Evolutionary conservation across 1,140 invertebrate species (phyloP), one percentile per base, ranked within the genome.

Genomic region (Oryzaephilus surinamensis): DNA sequence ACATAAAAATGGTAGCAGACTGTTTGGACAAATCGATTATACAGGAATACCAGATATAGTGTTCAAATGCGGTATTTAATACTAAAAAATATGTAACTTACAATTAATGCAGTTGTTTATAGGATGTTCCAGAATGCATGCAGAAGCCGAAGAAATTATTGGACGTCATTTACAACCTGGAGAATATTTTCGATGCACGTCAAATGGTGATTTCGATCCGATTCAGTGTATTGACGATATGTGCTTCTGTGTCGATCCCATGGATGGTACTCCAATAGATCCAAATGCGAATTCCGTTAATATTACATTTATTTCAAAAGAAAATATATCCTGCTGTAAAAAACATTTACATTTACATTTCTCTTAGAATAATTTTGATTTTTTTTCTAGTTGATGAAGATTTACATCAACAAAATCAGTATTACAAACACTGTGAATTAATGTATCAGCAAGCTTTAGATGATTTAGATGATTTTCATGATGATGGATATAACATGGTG

Each of bases 11-110:
- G 73, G 73, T 0, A 50, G 67, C 13, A 60, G 73, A 45, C 66
- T 76, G 34, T 78, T 76, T 48, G 75, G 75, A 2, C 72, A 76
- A 55, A 62, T 64, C 0, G 41, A 63, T 0, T 68, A 66, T 43
- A 56, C 61, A n/a, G 61, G 63, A 10, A 44, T 52, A 4, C 48
- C 57, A 15, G 54, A 59, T 34, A 43, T 58, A 16, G 56, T 62
- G 32, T 70, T 76, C 66, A 62, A 65, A 13, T 77, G 75, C 54
- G 61, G 73, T 74, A 65, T 61, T 59, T 51, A 35, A n/a, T 6
- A 35, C 20, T n/a, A 24, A 24, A n/a, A n/a, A 35, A 13, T 24
- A 13, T 27, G 26, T 11, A 24, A 6, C 5, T 7, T 24, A 7
- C 11, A 4, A n/a, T 24, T n/a, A n/a, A 20, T 11, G 23, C 3